Base-by-base conservation (phyloP, 2,113 vertebrate genomes). In the Uropsilus gracilis region DNA sequence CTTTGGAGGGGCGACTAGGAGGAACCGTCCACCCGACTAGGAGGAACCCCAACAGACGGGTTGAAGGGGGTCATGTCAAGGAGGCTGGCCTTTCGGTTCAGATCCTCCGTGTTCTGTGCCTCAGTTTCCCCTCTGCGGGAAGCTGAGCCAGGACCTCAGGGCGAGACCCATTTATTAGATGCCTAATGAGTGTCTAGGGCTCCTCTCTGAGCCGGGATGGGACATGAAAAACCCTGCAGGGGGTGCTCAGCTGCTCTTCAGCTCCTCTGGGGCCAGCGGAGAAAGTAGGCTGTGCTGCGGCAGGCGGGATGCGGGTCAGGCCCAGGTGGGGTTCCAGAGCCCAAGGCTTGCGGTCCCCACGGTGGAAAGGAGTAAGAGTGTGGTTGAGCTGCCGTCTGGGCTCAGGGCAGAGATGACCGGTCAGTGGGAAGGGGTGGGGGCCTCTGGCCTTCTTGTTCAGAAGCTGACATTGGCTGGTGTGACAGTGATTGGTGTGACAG, bases 271-370 rank as follows among this genome's bases (percentile, higher is more conserved):
- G 24, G 18, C 46, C 53, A 11, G 92, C 42, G 14, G 71, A 81
- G 90, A 63, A n/a, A 61, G 61, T 4, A 0, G 53, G 18, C 64
- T 80, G 48, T 20, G 63, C 12, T 1, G 61, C 57, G n/a, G 68
- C 68, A 72, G 89, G 80, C 20, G 18, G 71, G 55, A 3, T 4
- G 37, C 71, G 24, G 13, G 53, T 2, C 5, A 26, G 66, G 76
- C 17, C 7, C 2, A 20, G 32, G 22, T 53, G 73, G 80, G 16
- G 63, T 81, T 53, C 59, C n/a, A 20, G n/a, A 20, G 34, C 11
- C 4, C 0, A 2, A n/a, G 34, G 48, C 10, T n/a, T n/a, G 55
- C 53, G 28, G 39, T 14, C 48, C 17, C 0, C 11, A 50, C n/a
- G 42, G 50, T 4, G 2, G 39, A n/a, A 48, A 37, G 26, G 20